A percentile compares a stretch with the other conserved stretches of the same genome.
Evolutionary conservation across 37 sponge, comb jelly and placozoan genomes (phyloP).

Genomic region (Beroe ovata): DNA sequence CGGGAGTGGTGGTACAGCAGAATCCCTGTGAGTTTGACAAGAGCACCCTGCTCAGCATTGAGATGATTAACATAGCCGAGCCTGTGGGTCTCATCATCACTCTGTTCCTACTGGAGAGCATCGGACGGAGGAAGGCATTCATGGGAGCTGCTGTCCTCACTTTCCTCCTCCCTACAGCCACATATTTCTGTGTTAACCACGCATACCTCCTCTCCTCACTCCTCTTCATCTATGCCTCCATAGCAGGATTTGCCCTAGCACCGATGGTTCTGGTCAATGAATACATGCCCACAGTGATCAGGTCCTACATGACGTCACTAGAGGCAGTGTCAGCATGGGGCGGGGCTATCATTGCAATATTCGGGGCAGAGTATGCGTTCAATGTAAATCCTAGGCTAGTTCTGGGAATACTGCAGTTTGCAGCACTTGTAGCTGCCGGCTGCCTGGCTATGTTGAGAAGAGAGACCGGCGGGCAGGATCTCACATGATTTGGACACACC

Average conservation of each 20-base stretch:
- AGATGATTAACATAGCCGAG: constrained; percentile 17
- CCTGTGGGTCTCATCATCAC: not conserved
- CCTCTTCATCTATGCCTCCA: not conserved
- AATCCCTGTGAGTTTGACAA: not conserved
- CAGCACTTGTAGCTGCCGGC: not conserved
- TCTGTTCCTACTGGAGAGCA: not conserved
- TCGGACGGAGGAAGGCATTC: not conserved
- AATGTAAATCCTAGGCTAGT: not conserved
- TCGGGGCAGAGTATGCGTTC: not conserved
- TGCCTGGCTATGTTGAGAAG: not conserved
- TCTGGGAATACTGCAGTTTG: not conserved
- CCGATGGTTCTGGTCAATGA: not conserved
- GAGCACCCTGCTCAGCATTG: not conserved
- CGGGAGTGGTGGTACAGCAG: not conserved
- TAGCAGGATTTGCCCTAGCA: not conserved
- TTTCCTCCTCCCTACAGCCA: not conserved
- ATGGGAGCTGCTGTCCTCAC: not conserved
- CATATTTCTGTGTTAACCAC: constrained; percentile 19
- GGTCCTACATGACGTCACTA: not conserved
- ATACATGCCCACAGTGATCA: constrained; percentile 2
- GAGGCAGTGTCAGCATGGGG: not conserved
- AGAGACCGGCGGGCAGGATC: not conserved
- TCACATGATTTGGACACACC: too few relatives aligned
- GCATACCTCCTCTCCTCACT: not conserved
- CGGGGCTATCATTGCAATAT: not conserved